phyloP scores from a whole-genome alignment of 1,140 invertebrate genomes.

The Drosophila paulistorum region DNA sequence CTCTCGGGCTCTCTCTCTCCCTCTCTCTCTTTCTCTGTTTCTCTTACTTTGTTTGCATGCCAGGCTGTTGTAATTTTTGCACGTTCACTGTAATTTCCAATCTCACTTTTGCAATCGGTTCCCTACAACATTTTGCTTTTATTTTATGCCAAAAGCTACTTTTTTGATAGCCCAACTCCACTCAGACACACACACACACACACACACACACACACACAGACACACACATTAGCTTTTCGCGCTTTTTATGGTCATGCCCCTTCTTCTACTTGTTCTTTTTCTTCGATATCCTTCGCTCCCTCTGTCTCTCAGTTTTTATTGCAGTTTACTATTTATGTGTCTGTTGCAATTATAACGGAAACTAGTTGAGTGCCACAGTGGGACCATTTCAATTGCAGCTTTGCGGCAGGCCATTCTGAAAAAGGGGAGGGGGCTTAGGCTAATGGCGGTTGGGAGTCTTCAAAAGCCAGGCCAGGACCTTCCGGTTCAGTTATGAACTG shows the following conservation, averaged over 20 bases:
- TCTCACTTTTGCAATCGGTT: conserved; percentile 76
- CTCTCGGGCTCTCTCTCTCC: no score
- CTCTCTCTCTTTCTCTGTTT: not conserved
- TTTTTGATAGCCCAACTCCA: conserved; percentile 63
- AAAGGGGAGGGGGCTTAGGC: not conserved
- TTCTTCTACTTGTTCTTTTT: not conserved
- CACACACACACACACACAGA: not conserved
- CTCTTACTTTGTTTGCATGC: conserved; percentile 54
- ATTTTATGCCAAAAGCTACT: conserved; percentile 75
- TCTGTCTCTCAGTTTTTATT: conserved; percentile 43
- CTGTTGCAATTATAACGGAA: conserved; percentile 82
- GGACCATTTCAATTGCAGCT: conserved; percentile 35
- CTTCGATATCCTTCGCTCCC: conserved; percentile 10
- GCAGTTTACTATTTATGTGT: conserved; percentile 82
- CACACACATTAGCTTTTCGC: conserved; percentile 9
- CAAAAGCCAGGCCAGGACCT: no score
- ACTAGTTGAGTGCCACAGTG: conserved; percentile 78
- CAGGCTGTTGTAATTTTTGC: conserved; percentile 75
- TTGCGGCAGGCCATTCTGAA: not conserved
- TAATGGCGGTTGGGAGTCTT: no score
- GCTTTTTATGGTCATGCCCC: conserved; percentile 17
- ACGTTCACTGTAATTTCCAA: conserved; percentile 81
- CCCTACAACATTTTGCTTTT: conserved; percentile 81
- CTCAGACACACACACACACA: no score
- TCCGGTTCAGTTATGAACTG: no score